Evolutionary conservation across 1,140 invertebrate species (phyloP).

Genomic region (Arion vulgaris): DNA sequence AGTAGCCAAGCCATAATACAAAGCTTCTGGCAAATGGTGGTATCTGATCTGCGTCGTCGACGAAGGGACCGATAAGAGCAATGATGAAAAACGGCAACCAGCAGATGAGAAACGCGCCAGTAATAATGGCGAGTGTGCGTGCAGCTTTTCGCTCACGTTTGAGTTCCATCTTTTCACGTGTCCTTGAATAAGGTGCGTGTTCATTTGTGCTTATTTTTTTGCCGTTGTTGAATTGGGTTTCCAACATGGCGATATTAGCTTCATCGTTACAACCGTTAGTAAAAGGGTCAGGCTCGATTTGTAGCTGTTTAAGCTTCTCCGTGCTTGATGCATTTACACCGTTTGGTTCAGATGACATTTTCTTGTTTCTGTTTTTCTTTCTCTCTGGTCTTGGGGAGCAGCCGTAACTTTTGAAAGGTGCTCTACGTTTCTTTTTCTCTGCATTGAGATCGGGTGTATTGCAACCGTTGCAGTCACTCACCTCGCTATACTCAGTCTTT

Average conservation of each 20-base stretch:
- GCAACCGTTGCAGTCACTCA: constrained; percentile 51
- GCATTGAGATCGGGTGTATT: background rate
- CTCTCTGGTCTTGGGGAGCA: constrained; percentile 26
- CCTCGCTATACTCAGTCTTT: constrained; percentile 46
- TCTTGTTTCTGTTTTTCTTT: constrained; percentile 30
- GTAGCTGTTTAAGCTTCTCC: constrained; percentile 22
- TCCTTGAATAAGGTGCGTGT: constrained; percentile 21
- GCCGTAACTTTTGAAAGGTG: constrained; percentile 35
- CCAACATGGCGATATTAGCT: constrained; percentile 48
- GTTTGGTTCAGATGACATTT: constrained; percentile 6
- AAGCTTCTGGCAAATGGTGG: constrained; percentile 68
- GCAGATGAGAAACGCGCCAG: constrained; percentile 70
- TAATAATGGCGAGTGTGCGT: constrained; percentile 73
- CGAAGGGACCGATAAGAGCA: constrained; percentile 66
- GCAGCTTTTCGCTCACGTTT: constrained; percentile 74
- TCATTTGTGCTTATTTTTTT: constrained; percentile 20
- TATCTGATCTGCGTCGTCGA: constrained; percentile 52
- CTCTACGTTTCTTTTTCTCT: constrained; percentile 28
- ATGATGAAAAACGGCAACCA: constrained; percentile 73
- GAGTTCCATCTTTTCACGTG: constrained; percentile 71
- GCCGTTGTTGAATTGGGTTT: constrained; percentile 39
- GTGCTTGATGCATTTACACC: background rate
- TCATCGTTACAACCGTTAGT: constrained; percentile 48
- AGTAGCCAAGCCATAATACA: constrained; percentile 71
- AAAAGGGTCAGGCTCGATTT: constrained; percentile 50